These are phyloP conservation scores for Pseudopodoces humilis DNA, from an alignment of 2,113 vertebrate species.

Conservation along the genomic window DNA sequence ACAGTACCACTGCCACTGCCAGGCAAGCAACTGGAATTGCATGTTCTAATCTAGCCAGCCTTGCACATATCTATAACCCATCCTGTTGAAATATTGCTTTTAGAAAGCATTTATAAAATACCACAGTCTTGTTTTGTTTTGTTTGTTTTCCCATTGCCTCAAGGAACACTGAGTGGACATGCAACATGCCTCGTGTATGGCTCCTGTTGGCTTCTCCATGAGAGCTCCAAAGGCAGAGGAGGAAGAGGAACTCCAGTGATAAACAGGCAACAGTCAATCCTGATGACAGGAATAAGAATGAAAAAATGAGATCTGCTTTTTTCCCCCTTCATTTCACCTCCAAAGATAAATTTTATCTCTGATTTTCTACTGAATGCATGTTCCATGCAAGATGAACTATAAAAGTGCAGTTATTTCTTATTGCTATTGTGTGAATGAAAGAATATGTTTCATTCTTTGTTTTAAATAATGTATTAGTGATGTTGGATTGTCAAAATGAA, in stretches of 20 bases:
- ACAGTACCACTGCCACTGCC: not conserved
- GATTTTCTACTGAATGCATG: not conserved
- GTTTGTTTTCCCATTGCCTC: not conserved
- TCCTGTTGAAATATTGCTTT: slow-evolving; percentile 30
- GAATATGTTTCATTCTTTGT: not conserved
- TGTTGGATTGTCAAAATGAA: not conserved
- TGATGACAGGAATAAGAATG: not conserved
- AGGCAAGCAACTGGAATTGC: not conserved
- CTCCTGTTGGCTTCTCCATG: not conserved
- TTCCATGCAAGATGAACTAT: not conserved
- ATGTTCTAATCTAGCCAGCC: not conserved
- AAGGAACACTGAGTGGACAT: not conserved
- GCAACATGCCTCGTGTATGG: not conserved
- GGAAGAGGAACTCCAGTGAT: not conserved
- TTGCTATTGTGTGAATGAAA: not conserved
- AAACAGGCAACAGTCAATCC: not conserved
- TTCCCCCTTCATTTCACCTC: not conserved
- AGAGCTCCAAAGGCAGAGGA: not conserved
- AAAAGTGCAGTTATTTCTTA: slow-evolving; percentile 1
- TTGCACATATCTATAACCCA: slow-evolving; percentile 5
- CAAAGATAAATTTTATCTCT: not conserved
- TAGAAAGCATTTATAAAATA: slow-evolving; percentile 15
- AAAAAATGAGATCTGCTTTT: not conserved
- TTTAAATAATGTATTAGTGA: not conserved
- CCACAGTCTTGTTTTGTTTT: not conserved